Percentiles rank a stretch among this genome's conserved stretches.
phyloP scores from a whole-genome alignment of 2,113 vertebrate genomes.

The Heptranchias perlo region DNA sequence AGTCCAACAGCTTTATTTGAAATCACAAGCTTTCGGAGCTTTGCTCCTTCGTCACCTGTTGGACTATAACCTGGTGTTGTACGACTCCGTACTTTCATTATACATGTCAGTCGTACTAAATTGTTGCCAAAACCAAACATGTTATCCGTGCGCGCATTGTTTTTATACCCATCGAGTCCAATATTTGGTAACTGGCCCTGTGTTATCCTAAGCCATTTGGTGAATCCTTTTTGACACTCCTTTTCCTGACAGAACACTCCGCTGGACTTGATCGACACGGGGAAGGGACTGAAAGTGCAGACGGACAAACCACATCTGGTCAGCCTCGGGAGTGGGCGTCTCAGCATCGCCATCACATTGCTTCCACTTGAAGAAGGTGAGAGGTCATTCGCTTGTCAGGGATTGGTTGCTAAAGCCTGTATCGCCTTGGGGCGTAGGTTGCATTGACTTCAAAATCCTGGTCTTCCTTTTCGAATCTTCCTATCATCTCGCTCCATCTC shows the following conservation, averaged over 20 bases:
- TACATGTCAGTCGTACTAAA: not conserved
- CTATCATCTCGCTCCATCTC: not conserved
- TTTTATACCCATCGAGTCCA: not conserved
- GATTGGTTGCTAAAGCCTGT: not conserved
- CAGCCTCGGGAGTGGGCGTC: slow-evolving; percentile 88
- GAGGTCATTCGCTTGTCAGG: slow-evolving; percentile 18
- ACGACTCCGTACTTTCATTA: no score
- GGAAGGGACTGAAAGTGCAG: slow-evolving; percentile 86
- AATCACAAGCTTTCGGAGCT: no score
- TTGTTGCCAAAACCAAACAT: not conserved
- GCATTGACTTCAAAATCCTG: not conserved
- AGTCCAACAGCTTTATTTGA: no score
- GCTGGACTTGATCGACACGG: slow-evolving; percentile 82
- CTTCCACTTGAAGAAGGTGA: slow-evolving; percentile 87
- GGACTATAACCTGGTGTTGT: no score
- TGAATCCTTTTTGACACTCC: not conserved
- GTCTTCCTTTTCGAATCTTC: not conserved
- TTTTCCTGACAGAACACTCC: slow-evolving; percentile 67
- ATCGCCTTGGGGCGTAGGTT: not conserved
- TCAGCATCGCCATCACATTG: slow-evolving; percentile 88
- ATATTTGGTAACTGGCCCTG: not conserved
- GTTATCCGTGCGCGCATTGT: not conserved
- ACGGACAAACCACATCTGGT: slow-evolving; percentile 89
- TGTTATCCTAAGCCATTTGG: not conserved
- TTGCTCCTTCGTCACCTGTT: no score